phyloP scores from a whole-genome alignment of 1,140 invertebrate genomes.

The Drosophila equinoxialis region DNA sequence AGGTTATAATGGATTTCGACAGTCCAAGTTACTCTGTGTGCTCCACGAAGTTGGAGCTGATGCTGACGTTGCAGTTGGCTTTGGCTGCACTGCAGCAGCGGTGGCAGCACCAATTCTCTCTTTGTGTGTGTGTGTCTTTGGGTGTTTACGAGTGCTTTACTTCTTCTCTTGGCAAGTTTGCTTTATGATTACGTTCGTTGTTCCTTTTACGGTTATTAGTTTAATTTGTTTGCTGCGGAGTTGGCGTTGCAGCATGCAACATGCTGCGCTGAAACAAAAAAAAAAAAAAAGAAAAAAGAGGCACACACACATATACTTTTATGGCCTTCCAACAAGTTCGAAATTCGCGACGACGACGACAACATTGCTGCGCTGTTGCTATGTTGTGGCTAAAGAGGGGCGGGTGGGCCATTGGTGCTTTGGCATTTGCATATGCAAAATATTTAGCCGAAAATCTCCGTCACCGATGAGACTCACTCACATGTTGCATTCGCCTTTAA shows the following conservation, averaged over 20 bases:
- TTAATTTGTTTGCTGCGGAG: conserved; percentile 69
- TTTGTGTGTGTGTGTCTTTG: conserved; percentile 7
- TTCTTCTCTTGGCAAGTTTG: conserved; percentile 41
- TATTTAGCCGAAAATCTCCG: conserved; percentile 70
- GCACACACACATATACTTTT: background rate
- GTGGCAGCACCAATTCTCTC: conserved; percentile 34
- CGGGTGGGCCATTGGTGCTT: background rate
- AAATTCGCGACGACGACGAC: conserved; percentile 74
- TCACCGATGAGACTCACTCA: conserved; percentile 51
- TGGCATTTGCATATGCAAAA: conserved; percentile 77
- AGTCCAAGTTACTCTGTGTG: conserved; percentile 61
- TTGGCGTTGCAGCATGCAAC: conserved; percentile 62
- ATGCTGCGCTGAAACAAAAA: conserved; percentile 52
- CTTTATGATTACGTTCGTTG: conserved; percentile 60
- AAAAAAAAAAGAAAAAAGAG: conserved; percentile 17
- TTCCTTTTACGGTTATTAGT: conserved; percentile 77
- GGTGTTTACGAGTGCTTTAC: background rate
- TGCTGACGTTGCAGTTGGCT: conserved; percentile 31
- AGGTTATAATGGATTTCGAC: conserved; percentile 81
- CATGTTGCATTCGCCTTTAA: conserved; percentile 76
- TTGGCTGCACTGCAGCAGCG: conserved; percentile 41
- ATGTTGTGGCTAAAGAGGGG: conserved; percentile 9
- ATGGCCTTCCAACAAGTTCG: conserved; percentile 74
- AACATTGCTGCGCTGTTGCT: conserved; percentile 48
- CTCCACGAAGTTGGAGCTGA: conserved; percentile 34